These are phyloP conservation scores for Agrotis puta DNA, from an alignment of 2,888 invertebrate genomes.

Conservation along the genomic window DNA sequence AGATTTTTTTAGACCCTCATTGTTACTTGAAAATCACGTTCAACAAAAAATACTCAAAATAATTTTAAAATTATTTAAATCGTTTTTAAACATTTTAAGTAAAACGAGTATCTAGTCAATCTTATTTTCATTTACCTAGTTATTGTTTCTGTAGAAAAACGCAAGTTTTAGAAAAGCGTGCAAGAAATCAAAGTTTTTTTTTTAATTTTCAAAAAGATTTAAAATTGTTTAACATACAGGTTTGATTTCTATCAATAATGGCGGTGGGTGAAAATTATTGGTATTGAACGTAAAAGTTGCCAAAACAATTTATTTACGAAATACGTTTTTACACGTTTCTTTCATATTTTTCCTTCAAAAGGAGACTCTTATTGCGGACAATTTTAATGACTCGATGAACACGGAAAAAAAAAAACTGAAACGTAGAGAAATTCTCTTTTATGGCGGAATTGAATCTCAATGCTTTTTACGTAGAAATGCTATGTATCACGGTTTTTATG, in stretches of 20 bases:
- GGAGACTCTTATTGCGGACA: conserved; percentile 52
- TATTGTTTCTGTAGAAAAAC: too few relatives aligned
- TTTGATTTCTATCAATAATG: not conserved
- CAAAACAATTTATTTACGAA: conserved; percentile 58
- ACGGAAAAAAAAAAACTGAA: conserved; percentile 40
- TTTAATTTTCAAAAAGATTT: too few relatives aligned
- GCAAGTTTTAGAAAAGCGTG: too few relatives aligned
- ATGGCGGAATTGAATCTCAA: conserved; percentile 52
- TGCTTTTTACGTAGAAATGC: conserved; percentile 45
- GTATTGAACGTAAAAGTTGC: conserved; percentile 23
- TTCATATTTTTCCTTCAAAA: conserved; percentile 55
- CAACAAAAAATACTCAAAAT: too few relatives aligned
- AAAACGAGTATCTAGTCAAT: too few relatives aligned
- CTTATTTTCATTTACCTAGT: too few relatives aligned
- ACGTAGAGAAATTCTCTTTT: conserved; percentile 47
- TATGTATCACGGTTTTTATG: conserved; percentile 46
- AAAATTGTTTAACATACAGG: too few relatives aligned
- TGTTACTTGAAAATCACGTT: too few relatives aligned
- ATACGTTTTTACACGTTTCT: conserved; percentile 51
- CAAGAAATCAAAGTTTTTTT: too few relatives aligned
- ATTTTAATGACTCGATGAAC: conserved; percentile 64
- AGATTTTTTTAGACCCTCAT: too few relatives aligned
- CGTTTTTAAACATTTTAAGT: too few relatives aligned
- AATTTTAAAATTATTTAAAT: too few relatives aligned
- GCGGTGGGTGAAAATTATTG: conserved; percentile 3